Evolutionary conservation across 1,140 invertebrate species (phyloP).

Genomic region (Nasonia giraulti): DNA sequence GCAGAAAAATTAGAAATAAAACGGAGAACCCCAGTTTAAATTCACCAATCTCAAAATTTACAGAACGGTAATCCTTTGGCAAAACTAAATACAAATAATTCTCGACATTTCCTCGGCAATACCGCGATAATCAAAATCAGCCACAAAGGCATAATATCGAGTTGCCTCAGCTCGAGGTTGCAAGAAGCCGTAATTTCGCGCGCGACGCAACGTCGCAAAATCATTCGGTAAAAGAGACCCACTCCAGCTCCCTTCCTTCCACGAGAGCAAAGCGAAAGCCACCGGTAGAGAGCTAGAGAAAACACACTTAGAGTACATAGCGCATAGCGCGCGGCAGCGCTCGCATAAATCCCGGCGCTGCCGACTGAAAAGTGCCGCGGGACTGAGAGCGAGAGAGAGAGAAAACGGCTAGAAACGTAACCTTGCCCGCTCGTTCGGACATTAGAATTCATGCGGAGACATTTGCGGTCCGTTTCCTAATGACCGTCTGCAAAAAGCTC

Average conservation of each 20-base stretch:
- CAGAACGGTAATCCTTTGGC: too few species aligned
- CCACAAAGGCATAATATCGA: neutral
- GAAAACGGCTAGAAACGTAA: slow-evolving; percentile 2
- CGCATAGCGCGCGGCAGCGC: neutral
- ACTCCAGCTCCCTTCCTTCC: neutral
- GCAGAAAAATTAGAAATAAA: too few species aligned
- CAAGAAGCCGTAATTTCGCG: slow-evolving; percentile 14
- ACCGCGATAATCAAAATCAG: neutral
- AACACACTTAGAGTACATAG: slow-evolving; percentile 9
- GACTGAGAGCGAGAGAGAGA: slow-evolving; percentile 25
- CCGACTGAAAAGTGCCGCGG: neutral
- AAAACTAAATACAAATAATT: neutral
- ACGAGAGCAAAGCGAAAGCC: neutral
- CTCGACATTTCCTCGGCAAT: neutral
- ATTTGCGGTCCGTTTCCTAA: slow-evolving; percentile 72
- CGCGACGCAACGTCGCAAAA: neutral
- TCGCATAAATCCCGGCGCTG: slow-evolving; percentile 18
- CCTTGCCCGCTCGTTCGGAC: slow-evolving; percentile 56
- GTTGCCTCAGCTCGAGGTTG: neutral
- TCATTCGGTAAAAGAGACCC: slow-evolving; percentile 27
- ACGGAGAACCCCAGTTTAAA: neutral
- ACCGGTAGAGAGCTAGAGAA: neutral
- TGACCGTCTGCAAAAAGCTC: slow-evolving; percentile 70
- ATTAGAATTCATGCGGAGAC: slow-evolving; percentile 74
- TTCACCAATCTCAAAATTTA: neutral